Conservation (phyloP, 2,888 invertebrate genomes). For the Choreutis nemorana region DNA sequence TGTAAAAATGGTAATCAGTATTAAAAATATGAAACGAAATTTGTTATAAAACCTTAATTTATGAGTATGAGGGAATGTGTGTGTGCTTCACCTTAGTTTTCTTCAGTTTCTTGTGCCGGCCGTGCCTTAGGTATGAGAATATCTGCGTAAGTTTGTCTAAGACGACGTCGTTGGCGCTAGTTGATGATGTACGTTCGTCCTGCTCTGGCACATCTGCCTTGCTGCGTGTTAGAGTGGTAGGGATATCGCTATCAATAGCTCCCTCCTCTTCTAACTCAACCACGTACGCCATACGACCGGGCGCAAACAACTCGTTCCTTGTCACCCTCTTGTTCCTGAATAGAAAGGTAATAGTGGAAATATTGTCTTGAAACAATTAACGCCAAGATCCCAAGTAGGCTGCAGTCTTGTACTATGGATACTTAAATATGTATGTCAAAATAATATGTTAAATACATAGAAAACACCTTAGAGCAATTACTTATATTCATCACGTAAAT, state of each 20-base stretch:
- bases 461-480: too few species aligned
- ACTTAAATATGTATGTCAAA: too few species aligned
- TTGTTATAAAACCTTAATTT: too few species aligned
- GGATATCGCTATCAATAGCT: conserved; percentile 79
- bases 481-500: too few species aligned
- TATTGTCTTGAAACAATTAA: background rate
- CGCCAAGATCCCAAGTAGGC: too few species aligned
- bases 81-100: conserved; percentile 73
- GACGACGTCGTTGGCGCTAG: conserved; percentile 80
- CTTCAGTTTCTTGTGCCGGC: conserved; percentile 78
- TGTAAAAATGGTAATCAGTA: too few species aligned
- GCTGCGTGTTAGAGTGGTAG: conserved; percentile 92
- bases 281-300: conserved; percentile 98
- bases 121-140: conserved; percentile 90
- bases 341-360: conserved; percentile 2
- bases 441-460: too few species aligned
- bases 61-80: too few species aligned
- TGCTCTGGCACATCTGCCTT: conserved; percentile 88
- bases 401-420: too few species aligned
- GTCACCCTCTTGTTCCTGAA: conserved; percentile 75
- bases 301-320: conserved; percentile 90
- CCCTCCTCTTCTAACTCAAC: conserved; percentile 92
- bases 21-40: too few species aligned
- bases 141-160: conserved; percentile 98
- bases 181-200: conserved; percentile 57